These are phyloP conservation scores for Apis laboriosa DNA, from an alignment of 1,140 invertebrate genomes.

Conservation along the genomic window DNA sequence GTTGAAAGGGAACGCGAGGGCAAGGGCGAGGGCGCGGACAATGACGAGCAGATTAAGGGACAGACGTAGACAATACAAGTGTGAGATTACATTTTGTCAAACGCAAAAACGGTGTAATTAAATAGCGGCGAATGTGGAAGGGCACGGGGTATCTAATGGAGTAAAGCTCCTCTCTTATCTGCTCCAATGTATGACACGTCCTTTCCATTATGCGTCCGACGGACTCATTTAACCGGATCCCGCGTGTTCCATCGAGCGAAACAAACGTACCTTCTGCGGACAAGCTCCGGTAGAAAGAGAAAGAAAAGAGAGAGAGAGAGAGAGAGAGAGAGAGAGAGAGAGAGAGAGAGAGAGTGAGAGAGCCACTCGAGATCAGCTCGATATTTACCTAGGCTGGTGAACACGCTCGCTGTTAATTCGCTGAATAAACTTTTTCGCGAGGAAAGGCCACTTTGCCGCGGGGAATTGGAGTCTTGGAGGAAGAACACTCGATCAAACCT, in stretches of 20 bases:
- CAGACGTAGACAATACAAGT: neutral
- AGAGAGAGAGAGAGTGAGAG: too few species aligned
- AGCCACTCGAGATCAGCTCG: conserved; percentile 26
- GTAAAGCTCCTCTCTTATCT: conserved; percentile 45
- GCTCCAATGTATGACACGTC: conserved; percentile 50
- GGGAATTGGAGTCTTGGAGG: conserved; percentile 4
- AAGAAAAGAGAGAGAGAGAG: too few species aligned
- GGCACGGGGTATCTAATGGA: neutral
- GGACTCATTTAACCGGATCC: conserved; percentile 42
- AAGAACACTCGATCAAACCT: conserved; percentile 3
- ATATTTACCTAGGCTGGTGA: conserved; percentile 42
- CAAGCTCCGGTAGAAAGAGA: neutral
- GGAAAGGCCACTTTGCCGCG: conserved; percentile 3
- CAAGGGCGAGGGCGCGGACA: neutral
- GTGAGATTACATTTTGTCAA: conserved; percentile 37
- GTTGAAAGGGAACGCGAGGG: neutral
- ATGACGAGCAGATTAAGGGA: neutral
- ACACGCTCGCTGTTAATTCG: conserved; percentile 50
- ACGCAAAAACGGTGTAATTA: conserved; percentile 25
- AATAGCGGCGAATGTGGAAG: neutral
- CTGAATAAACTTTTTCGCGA: conserved; percentile 50
- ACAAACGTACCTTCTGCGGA: neutral
- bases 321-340: too few species aligned
- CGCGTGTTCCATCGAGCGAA: neutral
- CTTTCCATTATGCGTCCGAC: conserved; percentile 47